phyloP scores from a whole-genome alignment of 2,797 vertebrate species.

The Trematomus bernacchii region DNA sequence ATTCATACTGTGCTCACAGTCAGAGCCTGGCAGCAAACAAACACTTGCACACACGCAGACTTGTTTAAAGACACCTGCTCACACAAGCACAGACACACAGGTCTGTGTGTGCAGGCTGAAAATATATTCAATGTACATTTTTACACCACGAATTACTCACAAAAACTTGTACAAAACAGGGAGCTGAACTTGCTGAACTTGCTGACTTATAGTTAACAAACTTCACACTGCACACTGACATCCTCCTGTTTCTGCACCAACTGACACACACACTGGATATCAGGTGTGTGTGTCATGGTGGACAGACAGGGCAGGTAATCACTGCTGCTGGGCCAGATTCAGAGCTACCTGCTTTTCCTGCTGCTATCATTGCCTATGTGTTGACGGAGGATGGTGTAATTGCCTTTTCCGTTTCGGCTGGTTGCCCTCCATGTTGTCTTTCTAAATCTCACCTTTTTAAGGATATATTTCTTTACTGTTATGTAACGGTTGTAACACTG shows the following conservation, averaged over 20 bases:
- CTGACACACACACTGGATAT: slow-evolving; percentile 26
- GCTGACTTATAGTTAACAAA: slow-evolving; percentile 25
- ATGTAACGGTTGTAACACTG: neutral
- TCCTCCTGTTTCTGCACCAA: slow-evolving; percentile 2
- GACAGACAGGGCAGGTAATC: slow-evolving; percentile 63
- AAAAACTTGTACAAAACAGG: neutral
- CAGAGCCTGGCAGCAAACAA: slow-evolving; percentile 53
- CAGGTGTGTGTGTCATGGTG: slow-evolving; percentile 51
- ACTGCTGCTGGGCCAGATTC: slow-evolving; percentile 48
- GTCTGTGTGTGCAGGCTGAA: slow-evolving; percentile 16
- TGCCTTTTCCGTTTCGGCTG: slow-evolving; percentile 56
- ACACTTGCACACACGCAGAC: slow-evolving; percentile 24
- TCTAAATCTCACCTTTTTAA: slow-evolving; percentile 38
- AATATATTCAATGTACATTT: slow-evolving; percentile 10
- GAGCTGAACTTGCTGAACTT: slow-evolving; percentile 6
- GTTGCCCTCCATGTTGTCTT: slow-evolving; percentile 44
- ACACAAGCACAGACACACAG: slow-evolving; percentile 29
- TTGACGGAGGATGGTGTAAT: slow-evolving; percentile 60
- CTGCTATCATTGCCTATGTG: slow-evolving; percentile 35
- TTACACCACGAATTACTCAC: neutral
- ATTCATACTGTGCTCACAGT: slow-evolving; percentile 64
- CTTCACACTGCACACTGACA: slow-evolving; percentile 15
- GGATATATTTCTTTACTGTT: neutral
- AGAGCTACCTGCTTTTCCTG: slow-evolving; percentile 34
- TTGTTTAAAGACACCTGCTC: slow-evolving; percentile 60